Evolutionary conservation across 2,113 vertebrate species (phyloP), one percentile per base, ranked within the genome.

Genomic region (Aix galericulata): DNA sequence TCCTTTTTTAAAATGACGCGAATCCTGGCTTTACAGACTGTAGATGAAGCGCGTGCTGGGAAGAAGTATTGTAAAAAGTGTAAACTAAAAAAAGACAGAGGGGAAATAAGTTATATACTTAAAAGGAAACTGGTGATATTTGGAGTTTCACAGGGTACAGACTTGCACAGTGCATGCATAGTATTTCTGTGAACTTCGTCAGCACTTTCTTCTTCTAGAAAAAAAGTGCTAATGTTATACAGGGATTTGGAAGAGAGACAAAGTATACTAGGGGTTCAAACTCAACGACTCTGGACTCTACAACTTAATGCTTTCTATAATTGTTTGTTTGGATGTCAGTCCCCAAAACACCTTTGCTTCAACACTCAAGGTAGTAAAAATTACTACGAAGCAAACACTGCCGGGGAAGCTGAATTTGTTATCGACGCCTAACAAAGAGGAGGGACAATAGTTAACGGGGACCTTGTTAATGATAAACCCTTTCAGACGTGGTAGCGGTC

Each of bases 391-490:
- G 38, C 64, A 60, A 34, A 14, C 1, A 38, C 46, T 16, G 5
- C 0, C 26, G 9, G 12, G 4, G 56, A 38, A 77, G 5, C 1
- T 0, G 13, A 29, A 15, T 3, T 84, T 3, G 17, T 1, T 40
- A 8, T 0, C 2, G 1, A 3, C 0, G 3, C 3, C 16, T 71
- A 13, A 36, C 14, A 25, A 58, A 11, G 50, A 50, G 59, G 18
- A 48, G 22, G 22, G 17, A 25, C 34, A 2, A 4, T 0, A 48
- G 4, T 0, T 0, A 46, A 42, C 23, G 0, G 9, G 7, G 7
- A 0, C 1, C 0, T 9, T 4, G 14, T 12, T 10, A 25, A 3
- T 29, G 34, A 17, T 18, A 36, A 82, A 3, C 20, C 8, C 63
- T 18, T 44, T 31, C 21, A 44, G 62, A 22, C 0, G 13, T 0